A percentile compares a stretch with the other conserved stretches of the same genome.
These are phyloP conservation scores for Aldrovandia affinis DNA, from an alignment of 2,797 vertebrate genomes.

Conservation along the genomic window DNA sequence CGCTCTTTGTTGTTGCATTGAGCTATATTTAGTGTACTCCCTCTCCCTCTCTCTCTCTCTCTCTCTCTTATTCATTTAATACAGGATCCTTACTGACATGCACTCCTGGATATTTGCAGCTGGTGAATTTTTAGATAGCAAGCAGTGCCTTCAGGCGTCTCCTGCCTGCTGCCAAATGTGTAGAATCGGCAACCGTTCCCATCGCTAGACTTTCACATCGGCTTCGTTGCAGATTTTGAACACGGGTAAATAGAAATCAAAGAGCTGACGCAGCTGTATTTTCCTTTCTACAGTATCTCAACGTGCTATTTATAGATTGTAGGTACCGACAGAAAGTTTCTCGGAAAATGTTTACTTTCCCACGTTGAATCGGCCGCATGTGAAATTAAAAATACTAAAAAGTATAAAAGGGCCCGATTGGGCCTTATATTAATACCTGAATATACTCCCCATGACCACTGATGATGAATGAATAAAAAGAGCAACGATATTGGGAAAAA, in stretches of 20 bases:
- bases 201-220: background rate
- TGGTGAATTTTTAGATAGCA: constrained; percentile 21
- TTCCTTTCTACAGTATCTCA: background rate
- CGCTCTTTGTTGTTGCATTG: constrained; percentile 5
- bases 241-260: background rate
- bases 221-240: background rate
- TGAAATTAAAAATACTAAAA: background rate
- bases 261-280: background rate
- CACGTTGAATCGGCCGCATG: background rate
- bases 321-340: background rate
- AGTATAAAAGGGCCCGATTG: background rate
- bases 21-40: constrained; percentile 27
- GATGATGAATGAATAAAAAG: background rate
- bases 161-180: background rate
- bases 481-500: background rate
- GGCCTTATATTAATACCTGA: background rate
- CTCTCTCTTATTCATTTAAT: background rate
- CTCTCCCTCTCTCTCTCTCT: background rate
- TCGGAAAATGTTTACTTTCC: background rate
- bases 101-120: constrained; percentile 30
- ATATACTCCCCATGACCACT: background rate
- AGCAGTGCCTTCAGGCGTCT: background rate
- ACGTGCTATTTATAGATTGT: background rate
- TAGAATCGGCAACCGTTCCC: background rate
- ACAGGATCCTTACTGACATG: background rate